Conservation (phyloP, 1,140 invertebrate species). For the Proales similis region DNA sequence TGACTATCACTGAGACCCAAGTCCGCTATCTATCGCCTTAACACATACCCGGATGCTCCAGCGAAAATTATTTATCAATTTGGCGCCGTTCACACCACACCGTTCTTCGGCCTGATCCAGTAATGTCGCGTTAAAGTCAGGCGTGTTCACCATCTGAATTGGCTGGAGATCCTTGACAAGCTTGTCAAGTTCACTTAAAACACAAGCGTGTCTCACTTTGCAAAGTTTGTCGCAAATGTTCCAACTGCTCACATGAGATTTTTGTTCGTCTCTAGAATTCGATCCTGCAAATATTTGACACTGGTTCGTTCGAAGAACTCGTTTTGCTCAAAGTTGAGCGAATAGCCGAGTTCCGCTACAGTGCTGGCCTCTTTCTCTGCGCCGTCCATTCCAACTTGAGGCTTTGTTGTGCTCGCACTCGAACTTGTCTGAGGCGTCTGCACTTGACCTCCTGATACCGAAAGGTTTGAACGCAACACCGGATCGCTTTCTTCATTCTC, state of each 20-base stretch:
- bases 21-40: neutral
- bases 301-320: slow-evolving; percentile 28
- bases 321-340: neutral
- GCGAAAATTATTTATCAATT: slow-evolving; percentile 17
- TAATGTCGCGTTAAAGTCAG: slow-evolving; percentile 27
- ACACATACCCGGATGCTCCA: slow-evolving; percentile 13
- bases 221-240: neutral
- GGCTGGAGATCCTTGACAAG: slow-evolving; percentile 15
- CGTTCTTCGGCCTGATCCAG: slow-evolving; percentile 25
- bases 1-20: neutral
- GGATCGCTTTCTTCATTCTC: too few species aligned
- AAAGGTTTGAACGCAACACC: too few species aligned
- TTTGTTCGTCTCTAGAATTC: slow-evolving; percentile 1
- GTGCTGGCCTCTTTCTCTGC: too few species aligned
- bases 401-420: too few species aligned
- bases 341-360: too few species aligned
- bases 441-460: too few species aligned
- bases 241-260: neutral
- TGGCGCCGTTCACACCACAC: neutral
- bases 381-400: too few species aligned
- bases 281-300: neutral
- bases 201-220: neutral
- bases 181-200: slow-evolving; percentile 16
- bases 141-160: neutral
- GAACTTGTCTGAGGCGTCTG: too few species aligned